A percentile compares a stretch with the other conserved stretches of the same genome.
These are phyloP conservation scores for Ataeniobius toweri DNA, from an alignment of 2,797 vertebrate species.

Conservation along the genomic window DNA sequence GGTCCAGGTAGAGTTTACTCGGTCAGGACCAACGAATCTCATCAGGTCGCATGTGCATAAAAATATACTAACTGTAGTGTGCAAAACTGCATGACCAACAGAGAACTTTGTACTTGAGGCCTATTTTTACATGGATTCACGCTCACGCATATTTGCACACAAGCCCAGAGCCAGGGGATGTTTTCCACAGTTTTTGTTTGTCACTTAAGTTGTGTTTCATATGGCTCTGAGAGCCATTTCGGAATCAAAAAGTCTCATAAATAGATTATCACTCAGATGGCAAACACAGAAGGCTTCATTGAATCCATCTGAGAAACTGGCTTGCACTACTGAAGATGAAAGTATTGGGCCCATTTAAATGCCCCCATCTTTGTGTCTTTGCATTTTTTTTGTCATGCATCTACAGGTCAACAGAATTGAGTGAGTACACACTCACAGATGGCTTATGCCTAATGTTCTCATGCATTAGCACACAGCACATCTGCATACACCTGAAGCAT, in stretches of 20 bases:
- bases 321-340: constrained; percentile 25
- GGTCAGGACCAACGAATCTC: constrained; percentile 41
- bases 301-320: constrained; percentile 46
- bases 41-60: constrained; percentile 12
- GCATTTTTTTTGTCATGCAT: constrained; percentile 23
- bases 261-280: constrained; percentile 69
- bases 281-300: constrained; percentile 49
- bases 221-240: constrained; percentile 48
- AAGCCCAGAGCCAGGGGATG: constrained; percentile 34
- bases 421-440: constrained; percentile 1
- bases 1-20: constrained; percentile 48
- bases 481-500: constrained; percentile 38
- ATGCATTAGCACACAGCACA: constrained; percentile 26
- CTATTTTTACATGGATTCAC: constrained; percentile 33
- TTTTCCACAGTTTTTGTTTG: constrained; percentile 47
- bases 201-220: constrained; percentile 61
- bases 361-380: constrained; percentile 17
- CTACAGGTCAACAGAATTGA: constrained; percentile 23
- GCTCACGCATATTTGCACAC: constrained; percentile 21
- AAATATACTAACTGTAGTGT: not conserved
- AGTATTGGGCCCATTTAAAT: constrained; percentile 28
- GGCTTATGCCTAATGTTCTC: not conserved
- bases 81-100: not conserved
- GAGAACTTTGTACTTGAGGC: constrained; percentile 7
- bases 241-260: constrained; percentile 65